Base-by-base conservation (phyloP, 1,140 invertebrate genomes). In the Bathynomus jamesi region DNA sequence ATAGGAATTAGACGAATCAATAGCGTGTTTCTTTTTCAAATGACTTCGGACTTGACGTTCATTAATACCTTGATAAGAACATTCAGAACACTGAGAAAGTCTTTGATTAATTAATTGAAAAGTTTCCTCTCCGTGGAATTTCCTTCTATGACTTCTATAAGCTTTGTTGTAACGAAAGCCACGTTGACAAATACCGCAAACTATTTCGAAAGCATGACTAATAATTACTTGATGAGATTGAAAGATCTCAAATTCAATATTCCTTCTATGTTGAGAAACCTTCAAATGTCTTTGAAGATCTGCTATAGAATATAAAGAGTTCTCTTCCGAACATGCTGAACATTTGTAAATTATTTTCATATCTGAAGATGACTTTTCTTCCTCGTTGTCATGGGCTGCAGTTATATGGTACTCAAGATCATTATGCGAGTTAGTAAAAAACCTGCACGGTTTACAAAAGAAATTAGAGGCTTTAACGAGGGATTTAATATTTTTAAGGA, bases 261-360 rank as follows among this genome's bases (percentile, higher is more conserved):
- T 61, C 67, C 32, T 69, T 30, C 3, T n/a, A 29, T 69, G 67
- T 31, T 53, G 25, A 61, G 53, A 28, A 2, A 61, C 62, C 3
- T 21, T 25, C 46, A 69, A 61, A 28, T 69, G 67, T 25, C 40
- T 53, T 53, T 61, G 46, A 11, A 69, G 25, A 13, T 61, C 11
- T 28, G 31, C 25, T 28, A 13, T 17, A 17, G 31, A 21, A 13
- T 17, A 28, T 28, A 69, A 61, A 21, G 27, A 3, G n/a, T n/a
- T 61, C 25, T 69, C 67, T 3, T 61, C 53, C 24, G 67, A 60
- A 60, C 67, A 69, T 0, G 67, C 67, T 4, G 67, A 69, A 30
- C 67, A 69, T 17, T 25, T 5, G 5, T 2, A 53, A 5, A 53
- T 53, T 11, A 53, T 61, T 69, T 61, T 69, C 0, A 29, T 25